Evolutionary conservation across 1,140 invertebrate genomes (phyloP).

Genomic region (Ridgeia piscesae): DNA sequence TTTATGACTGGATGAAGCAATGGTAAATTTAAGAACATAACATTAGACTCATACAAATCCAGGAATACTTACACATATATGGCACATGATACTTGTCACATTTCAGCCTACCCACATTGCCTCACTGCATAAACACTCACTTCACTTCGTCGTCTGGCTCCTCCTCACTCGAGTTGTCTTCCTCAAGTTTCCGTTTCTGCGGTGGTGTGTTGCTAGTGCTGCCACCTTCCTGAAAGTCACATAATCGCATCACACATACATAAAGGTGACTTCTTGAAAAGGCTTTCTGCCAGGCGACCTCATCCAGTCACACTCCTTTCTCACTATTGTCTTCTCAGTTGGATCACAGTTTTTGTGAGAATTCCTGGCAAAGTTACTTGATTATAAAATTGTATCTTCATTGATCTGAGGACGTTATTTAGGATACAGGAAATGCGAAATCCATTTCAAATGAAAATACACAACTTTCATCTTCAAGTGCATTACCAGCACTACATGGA

Average conservation of each 20-base stretch:
- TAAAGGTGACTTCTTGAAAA: too few relatives aligned
- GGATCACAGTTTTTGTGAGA: too few relatives aligned
- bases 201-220: conserved; percentile 62
- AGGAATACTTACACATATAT: not conserved
- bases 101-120: not conserved
- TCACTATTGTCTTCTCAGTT: too few relatives aligned
- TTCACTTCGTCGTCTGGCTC: conserved; percentile 87
- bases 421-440: too few relatives aligned
- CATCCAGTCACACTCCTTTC: too few relatives aligned
- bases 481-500: too few relatives aligned
- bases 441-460: too few relatives aligned
- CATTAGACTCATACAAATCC: not conserved
- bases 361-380: too few relatives aligned
- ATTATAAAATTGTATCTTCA: too few relatives aligned
- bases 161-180: conserved; percentile 70
- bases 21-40: not conserved
- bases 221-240: conserved; percentile 5
- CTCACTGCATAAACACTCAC: conserved; percentile 35
- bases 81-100: not conserved
- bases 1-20: not conserved
- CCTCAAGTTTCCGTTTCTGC: conserved; percentile 32
- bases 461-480: too few relatives aligned
- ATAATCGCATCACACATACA: not conserved
- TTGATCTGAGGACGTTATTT: too few relatives aligned
- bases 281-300: too few relatives aligned